Conservation (phyloP, 2,888 invertebrate genomes). For the Rhingia campestris region DNA sequence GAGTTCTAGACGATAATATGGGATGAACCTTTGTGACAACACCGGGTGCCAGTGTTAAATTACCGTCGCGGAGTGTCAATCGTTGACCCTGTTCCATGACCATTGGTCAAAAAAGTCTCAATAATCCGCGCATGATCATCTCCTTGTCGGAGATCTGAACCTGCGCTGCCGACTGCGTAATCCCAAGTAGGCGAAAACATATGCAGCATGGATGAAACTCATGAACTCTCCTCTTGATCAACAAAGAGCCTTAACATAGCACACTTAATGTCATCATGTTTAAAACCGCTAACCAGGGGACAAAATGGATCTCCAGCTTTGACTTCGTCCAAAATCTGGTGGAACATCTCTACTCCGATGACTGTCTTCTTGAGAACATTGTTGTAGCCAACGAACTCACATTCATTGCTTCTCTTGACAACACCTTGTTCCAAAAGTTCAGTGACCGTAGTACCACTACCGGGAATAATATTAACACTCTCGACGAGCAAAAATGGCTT, state of each 20-base stretch:
- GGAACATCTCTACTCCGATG: conserved; percentile 98
- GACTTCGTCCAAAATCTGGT: conserved; percentile 96
- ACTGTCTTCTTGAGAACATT: conserved; percentile 89
- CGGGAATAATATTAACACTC: conserved; percentile 94
- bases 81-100: conserved; percentile 95
- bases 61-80: conserved; percentile 94
- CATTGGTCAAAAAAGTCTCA: conserved; percentile 93
- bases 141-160: conserved; percentile 91
- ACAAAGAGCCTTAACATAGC: conserved; percentile 93
- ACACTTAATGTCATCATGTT: conserved; percentile 92
- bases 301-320: conserved; percentile 99
- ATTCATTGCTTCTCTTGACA: conserved; percentile 93
- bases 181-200: conserved; percentile 99
- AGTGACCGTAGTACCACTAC: conserved; percentile 97
- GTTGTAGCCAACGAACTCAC: conserved; percentile 95
- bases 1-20: conserved; percentile 86
- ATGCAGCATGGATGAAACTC: conserved; percentile 90
- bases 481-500: conserved; percentile 98
- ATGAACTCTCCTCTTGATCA: conserved; percentile 95
- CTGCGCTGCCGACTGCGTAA: conserved; percentile 89
- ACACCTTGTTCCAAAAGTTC: conserved; percentile 94
- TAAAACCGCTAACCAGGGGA: conserved; percentile 93
- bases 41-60: conserved; percentile 93
- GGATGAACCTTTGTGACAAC: conserved; percentile 92
- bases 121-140: conserved; percentile 98